Percentiles rank a stretch among this genome's conserved stretches.
These are phyloP conservation scores for Tachycineta bicolor DNA, from an alignment of 2,113 vertebrate species.

Conservation along the genomic window DNA sequence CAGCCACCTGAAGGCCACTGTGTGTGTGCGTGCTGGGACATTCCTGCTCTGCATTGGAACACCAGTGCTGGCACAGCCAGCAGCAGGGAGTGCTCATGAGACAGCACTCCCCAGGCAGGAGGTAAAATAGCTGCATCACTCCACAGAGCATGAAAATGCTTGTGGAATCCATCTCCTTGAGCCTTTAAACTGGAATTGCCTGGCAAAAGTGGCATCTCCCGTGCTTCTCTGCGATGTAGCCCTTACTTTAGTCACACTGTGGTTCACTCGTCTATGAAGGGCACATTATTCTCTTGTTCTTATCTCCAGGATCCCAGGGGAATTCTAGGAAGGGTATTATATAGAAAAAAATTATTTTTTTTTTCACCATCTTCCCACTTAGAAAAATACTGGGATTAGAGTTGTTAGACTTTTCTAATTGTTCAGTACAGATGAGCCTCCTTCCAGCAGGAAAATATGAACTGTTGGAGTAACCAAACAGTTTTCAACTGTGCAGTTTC, in stretches of 20 bases:
- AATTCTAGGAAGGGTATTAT: neutral
- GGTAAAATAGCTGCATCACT: neutral
- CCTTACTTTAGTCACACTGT: neutral
- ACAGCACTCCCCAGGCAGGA: neutral
- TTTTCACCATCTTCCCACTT: accelerated
- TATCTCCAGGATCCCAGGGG: neutral
- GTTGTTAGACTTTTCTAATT: neutral
- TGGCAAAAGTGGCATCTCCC: neutral
- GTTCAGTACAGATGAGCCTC: neutral
- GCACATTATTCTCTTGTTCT: neutral
- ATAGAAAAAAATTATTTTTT: neutral
- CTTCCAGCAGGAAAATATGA: neutral
- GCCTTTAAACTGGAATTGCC: neutral
- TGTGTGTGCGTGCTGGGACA: neutral
- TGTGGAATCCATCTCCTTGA: neutral
- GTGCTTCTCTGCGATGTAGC: neutral
- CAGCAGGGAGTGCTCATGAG: neutral
- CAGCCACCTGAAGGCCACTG: neutral
- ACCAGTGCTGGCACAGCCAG: neutral
- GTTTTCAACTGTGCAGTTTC: neutral
- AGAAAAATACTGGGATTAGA: neutral
- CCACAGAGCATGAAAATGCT: neutral
- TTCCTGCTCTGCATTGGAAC: neutral
- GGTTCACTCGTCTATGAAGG: neutral
- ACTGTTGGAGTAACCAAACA: neutral